phyloP scores from a whole-genome alignment of 2,113 vertebrate genomes.

The Trematomus loennbergii region DNA sequence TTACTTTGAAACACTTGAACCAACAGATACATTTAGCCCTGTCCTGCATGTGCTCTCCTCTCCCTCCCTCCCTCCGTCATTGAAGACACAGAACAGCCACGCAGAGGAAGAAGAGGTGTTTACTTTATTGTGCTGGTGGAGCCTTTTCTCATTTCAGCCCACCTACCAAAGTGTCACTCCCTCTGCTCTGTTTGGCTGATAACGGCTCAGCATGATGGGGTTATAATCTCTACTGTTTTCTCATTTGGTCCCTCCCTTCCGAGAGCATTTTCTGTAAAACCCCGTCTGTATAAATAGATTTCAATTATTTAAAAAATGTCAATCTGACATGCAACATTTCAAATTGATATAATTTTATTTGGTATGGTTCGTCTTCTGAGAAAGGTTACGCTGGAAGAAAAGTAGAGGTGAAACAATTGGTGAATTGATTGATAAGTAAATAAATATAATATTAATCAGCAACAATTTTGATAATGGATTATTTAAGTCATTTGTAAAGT shows the following conservation, averaged over 20 bases:
- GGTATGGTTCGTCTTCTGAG: too few species aligned
- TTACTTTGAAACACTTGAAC: constrained; percentile 34
- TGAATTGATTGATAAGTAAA: neutral
- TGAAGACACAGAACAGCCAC: neutral
- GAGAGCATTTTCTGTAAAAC: neutral
- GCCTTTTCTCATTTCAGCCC: constrained; percentile 16
- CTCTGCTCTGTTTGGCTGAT: constrained; percentile 24
- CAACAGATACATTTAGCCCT: constrained; percentile 13
- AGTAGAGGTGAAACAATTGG: neutral
- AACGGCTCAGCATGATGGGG: neutral
- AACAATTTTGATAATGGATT: neutral
- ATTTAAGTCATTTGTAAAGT: neutral
- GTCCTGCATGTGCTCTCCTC: neutral
- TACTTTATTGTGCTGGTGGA: neutral
- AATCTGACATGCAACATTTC: neutral
- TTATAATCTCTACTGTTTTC: constrained; percentile 7
- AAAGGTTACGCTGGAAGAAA: neutral
- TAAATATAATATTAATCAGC: neutral
- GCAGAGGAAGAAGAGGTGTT: neutral
- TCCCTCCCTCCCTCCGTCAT: neutral
- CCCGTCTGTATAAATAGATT: neutral
- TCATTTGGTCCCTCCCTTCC: neutral
- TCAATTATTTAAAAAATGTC: neutral
- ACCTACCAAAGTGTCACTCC: constrained; percentile 17
- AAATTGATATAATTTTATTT: too few species aligned